Conservation (phyloP, 1,140 invertebrate genomes). For the Euschistus heros region DNA sequence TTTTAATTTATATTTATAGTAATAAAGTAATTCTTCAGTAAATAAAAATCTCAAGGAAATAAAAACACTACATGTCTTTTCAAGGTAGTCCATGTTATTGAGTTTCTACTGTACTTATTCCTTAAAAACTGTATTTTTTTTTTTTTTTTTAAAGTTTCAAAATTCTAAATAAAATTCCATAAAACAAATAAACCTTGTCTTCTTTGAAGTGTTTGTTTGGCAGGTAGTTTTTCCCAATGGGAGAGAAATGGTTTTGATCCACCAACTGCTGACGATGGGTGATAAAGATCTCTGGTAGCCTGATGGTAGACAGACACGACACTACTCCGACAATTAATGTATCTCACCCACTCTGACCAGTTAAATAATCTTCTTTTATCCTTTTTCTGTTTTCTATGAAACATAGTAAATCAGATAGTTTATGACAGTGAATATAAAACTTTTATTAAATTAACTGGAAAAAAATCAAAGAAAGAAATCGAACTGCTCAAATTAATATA, state of each 20-base stretch:
- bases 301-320: conserved; percentile 42
- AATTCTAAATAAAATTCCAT: background rate
- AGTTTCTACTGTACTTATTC: too few relatives aligned
- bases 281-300: conserved; percentile 37
- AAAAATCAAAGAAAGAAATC: background rate
- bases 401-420: background rate
- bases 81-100: too few relatives aligned
- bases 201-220: conserved; percentile 4
- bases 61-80: too few relatives aligned
- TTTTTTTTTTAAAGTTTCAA: background rate
- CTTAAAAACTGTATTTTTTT: too few relatives aligned
- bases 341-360: conserved; percentile 49
- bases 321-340: conserved; percentile 45
- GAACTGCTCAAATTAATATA: background rate
- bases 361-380: conserved; percentile 42
- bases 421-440: background rate
- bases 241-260: conserved; percentile 2
- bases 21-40: background rate
- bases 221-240: conserved; percentile 10
- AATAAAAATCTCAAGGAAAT: too few relatives aligned
- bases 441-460: background rate
- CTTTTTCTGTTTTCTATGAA: background rate
- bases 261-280: background rate
- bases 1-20: background rate
- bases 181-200: background rate